phyloP scores from a whole-genome alignment of 2,888 invertebrate genomes.

The Heteromyza rotundicornis region DNA sequence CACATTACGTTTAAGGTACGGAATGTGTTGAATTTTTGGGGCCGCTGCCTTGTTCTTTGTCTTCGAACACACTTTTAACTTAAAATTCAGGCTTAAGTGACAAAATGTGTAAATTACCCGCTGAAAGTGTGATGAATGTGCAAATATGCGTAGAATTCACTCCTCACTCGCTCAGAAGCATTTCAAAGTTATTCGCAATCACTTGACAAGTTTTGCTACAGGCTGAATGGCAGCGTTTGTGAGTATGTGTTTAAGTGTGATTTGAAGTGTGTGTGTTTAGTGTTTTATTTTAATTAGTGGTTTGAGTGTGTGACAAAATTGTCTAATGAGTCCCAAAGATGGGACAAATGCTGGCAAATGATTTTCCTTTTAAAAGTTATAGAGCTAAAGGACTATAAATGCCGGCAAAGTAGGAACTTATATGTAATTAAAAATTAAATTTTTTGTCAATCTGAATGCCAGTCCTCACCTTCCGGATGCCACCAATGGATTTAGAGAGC shows the following conservation, averaged over 20 bases:
- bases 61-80: neutral
- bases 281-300: conserved; percentile 9
- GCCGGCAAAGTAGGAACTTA: too few species aligned
- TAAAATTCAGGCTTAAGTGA: conserved; percentile 17
- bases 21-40: neutral
- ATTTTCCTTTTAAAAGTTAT: too few species aligned
- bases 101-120: conserved; percentile 15
- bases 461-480: too few species aligned
- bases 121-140: neutral
- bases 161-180: neutral
- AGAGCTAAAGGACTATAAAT: too few species aligned
- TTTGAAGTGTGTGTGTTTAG: neutral
- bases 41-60: too few species aligned
- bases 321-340: conserved; percentile 1
- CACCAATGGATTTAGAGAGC: too few species aligned
- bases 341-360: too few species aligned
- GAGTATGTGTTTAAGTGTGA: neutral
- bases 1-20: too few species aligned
- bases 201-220: neutral
- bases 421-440: too few species aligned
- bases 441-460: too few species aligned
- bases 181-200: too few species aligned
- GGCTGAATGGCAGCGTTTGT: neutral
- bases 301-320: conserved; percentile 2
- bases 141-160: conserved; percentile 8